phyloP scores from a whole-genome alignment of 2,888 invertebrate species.

The Punctoribates punctum region DNA sequence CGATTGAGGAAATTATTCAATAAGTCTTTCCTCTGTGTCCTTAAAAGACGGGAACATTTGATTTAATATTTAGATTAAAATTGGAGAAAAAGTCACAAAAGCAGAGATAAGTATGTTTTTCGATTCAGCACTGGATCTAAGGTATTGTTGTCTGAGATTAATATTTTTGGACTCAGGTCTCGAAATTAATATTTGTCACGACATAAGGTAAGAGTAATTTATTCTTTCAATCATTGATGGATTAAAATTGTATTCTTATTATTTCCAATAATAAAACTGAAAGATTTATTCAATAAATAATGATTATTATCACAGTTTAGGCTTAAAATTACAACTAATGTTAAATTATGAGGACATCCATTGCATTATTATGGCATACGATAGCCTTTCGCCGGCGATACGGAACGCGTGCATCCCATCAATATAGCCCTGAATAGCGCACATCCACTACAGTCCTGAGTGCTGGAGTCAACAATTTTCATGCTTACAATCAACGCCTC shows the following conservation, averaged over 20 bases:
- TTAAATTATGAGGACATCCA: neutral
- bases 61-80: constrained; percentile 7
- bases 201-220: constrained; percentile 26
- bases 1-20: constrained; percentile 10
- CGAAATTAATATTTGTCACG: constrained; percentile 37
- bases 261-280: constrained; percentile 7
- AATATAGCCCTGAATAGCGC: neutral
- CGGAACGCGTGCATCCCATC: constrained; percentile 22
- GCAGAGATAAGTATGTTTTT: neutral
- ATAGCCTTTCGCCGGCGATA: constrained; percentile 1
- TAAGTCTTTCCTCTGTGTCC: neutral
- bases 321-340: neutral
- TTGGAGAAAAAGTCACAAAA: neutral
- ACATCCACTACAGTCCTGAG: neutral
- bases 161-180: constrained; percentile 10
- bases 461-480: constrained; percentile 20
- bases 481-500: constrained; percentile 3
- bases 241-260: constrained; percentile 26
- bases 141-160: constrained; percentile 19
- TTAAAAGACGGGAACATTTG: neutral
- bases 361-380: neutral
- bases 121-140: neutral
- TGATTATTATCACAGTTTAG: constrained; percentile 4
- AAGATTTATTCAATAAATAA: constrained; percentile 26
- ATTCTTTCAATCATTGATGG: constrained; percentile 26